Conservation (phyloP, 2,113 vertebrate genomes). For the Delphinapterus leucas region DNA sequence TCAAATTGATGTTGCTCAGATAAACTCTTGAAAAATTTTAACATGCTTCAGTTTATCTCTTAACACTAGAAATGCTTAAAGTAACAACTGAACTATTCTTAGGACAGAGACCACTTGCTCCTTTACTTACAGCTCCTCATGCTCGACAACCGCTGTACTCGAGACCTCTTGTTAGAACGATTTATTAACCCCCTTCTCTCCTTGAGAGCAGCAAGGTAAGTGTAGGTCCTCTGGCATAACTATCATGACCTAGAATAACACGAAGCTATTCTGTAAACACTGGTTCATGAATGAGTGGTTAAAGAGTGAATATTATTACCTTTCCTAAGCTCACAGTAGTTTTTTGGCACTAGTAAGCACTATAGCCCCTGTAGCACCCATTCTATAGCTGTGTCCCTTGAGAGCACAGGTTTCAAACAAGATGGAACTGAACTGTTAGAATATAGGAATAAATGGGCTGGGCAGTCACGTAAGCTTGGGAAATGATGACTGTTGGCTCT, state of each 20-base stretch:
- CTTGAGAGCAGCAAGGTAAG: neutral
- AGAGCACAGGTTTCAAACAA: neutral
- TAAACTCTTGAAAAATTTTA: neutral
- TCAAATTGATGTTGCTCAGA: neutral
- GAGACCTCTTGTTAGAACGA: neutral
- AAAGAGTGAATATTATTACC: neutral
- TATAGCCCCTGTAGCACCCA: rapidly evolving
- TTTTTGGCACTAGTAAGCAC: neutral
- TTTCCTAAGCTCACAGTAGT: neutral
- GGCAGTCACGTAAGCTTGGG: neutral
- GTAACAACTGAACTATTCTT: neutral
- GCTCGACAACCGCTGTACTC: neutral
- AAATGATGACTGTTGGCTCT: neutral
- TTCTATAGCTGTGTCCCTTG: neutral
- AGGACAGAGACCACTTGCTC: neutral
- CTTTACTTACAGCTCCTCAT: neutral
- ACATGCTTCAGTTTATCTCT: neutral
- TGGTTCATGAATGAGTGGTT: neutral
- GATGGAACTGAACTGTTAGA: neutral
- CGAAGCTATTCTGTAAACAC: neutral
- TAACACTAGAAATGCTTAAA: neutral
- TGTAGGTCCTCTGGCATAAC: neutral
- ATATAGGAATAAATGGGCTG: neutral
- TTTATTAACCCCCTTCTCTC: neutral
- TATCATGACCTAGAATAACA: neutral